Percentiles rank a stretch among this genome's conserved stretches.
Evolutionary conservation across 2,797 vertebrate genomes (phyloP).

Genomic region (Bovichtus diacanthus): DNA sequence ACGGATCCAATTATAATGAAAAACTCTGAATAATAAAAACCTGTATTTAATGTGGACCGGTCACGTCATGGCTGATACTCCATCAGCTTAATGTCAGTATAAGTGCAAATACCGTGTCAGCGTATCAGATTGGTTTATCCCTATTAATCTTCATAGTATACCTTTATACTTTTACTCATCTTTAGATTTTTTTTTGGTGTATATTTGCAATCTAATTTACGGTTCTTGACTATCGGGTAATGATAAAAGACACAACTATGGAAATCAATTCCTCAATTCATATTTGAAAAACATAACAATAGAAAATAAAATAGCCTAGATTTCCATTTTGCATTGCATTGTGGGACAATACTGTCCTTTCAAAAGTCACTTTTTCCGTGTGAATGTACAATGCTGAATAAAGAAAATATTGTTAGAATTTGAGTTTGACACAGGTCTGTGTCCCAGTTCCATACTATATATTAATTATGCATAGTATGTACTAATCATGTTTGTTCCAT

Average conservation of each 20-base stretch:
- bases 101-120: background rate
- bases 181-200: no score
- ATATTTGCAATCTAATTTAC: no score
- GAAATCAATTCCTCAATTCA: background rate
- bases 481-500: background rate
- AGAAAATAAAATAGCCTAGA: background rate
- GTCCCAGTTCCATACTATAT: slow-evolving; percentile 28
- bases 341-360: background rate
- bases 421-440: slow-evolving; percentile 1
- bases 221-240: background rate
- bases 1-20: background rate
- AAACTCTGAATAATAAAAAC: background rate
- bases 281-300: background rate
- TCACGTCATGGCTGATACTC: background rate
- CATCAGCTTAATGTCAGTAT: background rate
- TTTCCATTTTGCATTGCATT: background rate
- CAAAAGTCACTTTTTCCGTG: background rate
- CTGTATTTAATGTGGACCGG: background rate
- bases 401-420: background rate
- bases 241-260: background rate
- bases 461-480: background rate
- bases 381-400: background rate
- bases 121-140: background rate
- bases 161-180: no score
- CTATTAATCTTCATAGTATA: background rate